phyloP scores from a whole-genome alignment of 2,113 vertebrate species.

The Platysternon megacephalum region DNA sequence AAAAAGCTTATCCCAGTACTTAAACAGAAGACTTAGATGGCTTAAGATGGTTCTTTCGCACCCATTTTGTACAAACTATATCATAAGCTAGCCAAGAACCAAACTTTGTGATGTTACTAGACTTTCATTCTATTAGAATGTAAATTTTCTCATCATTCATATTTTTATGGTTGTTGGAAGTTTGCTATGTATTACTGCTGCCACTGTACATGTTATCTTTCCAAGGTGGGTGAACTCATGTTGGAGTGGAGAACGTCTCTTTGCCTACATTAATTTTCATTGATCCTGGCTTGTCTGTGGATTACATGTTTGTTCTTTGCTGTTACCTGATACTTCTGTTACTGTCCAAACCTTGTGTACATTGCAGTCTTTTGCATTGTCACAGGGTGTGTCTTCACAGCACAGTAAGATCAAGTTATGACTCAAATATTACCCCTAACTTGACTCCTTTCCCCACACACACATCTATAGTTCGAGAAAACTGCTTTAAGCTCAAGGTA shows the following conservation, averaged over 20 bases:
- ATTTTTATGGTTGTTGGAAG: not conserved
- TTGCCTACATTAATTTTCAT: slow-evolving; percentile 24
- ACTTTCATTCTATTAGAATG: not conserved
- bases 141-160: not conserved
- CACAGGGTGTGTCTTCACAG: not conserved
- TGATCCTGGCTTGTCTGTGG: slow-evolving; percentile 40
- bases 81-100: not conserved
- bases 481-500: not conserved
- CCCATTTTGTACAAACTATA: not conserved
- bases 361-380: not conserved
- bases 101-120: not conserved
- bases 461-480: not conserved
- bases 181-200: not conserved
- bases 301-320: not conserved
- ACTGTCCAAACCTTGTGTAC: slow-evolving; percentile 16
- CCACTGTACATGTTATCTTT: not conserved
- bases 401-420: not conserved
- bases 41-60: not conserved
- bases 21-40: not conserved
- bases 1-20: not conserved
- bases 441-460: not conserved
- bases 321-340: slow-evolving; percentile 15
- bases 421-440: not conserved
- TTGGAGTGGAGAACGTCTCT: slow-evolving; percentile 20
- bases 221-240: not conserved